Evolutionary conservation across 1,140 invertebrate species (phyloP).

Genomic region (Galleria mellonella): DNA sequence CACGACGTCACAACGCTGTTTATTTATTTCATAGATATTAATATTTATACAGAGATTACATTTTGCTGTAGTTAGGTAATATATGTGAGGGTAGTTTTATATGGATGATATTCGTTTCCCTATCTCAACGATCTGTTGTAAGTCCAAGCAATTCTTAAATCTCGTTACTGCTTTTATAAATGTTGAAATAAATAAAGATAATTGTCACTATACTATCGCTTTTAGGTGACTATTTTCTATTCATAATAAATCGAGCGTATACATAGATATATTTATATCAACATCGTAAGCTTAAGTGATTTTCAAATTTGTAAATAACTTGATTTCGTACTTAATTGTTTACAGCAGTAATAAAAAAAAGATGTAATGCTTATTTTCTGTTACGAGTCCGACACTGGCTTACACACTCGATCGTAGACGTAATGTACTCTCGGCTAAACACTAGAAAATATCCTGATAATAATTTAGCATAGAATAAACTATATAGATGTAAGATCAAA

Average conservation of each 20-base stretch:
- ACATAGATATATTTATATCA: conserved; percentile 41
- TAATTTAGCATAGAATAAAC: conserved; percentile 57
- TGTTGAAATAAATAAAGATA: conserved; percentile 41
- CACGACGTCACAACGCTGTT: conserved; percentile 8
- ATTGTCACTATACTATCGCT: conserved; percentile 57
- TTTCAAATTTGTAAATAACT: conserved; percentile 62
- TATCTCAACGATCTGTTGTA: conserved; percentile 27
- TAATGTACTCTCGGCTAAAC: conserved; percentile 39
- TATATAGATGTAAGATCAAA: conserved; percentile 63
- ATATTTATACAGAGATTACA: conserved; percentile 29
- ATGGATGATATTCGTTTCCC: conserved; percentile 26
- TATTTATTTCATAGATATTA: conserved; percentile 23
- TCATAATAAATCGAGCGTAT: conserved; percentile 36
- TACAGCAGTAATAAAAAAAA: conserved; percentile 31
- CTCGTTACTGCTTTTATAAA: conserved; percentile 56
- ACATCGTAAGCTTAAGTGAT: conserved; percentile 57
- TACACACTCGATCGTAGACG: conserved; percentile 47
- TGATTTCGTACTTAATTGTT: conserved; percentile 40
- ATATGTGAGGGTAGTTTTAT: conserved; percentile 55
- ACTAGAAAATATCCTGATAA: conserved; percentile 58
- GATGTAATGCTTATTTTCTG: conserved; percentile 31
- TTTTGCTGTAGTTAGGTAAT: conserved; percentile 57
- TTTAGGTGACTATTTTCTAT: conserved; percentile 53
- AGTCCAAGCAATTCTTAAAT: conserved; percentile 45
- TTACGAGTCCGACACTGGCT: conserved; percentile 41